Evolutionary conservation across 2,113 vertebrate species (phyloP).

Genomic region (Paratilapia polleni): DNA sequence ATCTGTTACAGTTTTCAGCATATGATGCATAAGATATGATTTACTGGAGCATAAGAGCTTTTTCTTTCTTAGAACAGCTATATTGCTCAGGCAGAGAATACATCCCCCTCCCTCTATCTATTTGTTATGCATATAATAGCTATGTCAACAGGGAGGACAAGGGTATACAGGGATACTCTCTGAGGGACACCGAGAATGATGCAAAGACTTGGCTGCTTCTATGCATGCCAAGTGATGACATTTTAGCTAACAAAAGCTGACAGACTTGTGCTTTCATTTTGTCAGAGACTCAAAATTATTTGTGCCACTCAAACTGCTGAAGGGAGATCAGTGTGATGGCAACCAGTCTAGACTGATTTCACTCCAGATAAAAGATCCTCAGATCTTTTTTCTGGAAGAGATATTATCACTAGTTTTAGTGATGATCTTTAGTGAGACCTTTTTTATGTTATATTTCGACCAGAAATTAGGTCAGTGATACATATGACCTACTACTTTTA

Average conservation of each 20-base stretch:
- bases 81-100: background rate
- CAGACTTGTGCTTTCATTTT: slow-evolving; percentile 62
- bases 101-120: slow-evolving; percentile 4
- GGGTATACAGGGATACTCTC: slow-evolving; percentile 65
- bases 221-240: slow-evolving; percentile 68
- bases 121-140: slow-evolving; percentile 62
- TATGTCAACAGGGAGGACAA: slow-evolving; percentile 41
- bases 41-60: background rate
- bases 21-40: background rate
- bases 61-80: background rate
- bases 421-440: background rate
- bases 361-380: slow-evolving; percentile 56
- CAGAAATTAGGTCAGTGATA: background rate
- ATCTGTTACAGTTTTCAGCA: no score
- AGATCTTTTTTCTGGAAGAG: slow-evolving; percentile 34
- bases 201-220: slow-evolving; percentile 56
- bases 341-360: slow-evolving; percentile 58
- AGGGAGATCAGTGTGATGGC: slow-evolving; percentile 49
- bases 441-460: background rate
- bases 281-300: slow-evolving; percentile 65
- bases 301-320: slow-evolving; percentile 59
- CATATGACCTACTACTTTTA: background rate
- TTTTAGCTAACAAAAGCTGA: slow-evolving; percentile 66
- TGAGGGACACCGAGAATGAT: slow-evolving; percentile 55
- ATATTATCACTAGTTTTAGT: background rate